Base-by-base conservation (phyloP, 2,888 invertebrate species). In the Tineola bisselliella region DNA sequence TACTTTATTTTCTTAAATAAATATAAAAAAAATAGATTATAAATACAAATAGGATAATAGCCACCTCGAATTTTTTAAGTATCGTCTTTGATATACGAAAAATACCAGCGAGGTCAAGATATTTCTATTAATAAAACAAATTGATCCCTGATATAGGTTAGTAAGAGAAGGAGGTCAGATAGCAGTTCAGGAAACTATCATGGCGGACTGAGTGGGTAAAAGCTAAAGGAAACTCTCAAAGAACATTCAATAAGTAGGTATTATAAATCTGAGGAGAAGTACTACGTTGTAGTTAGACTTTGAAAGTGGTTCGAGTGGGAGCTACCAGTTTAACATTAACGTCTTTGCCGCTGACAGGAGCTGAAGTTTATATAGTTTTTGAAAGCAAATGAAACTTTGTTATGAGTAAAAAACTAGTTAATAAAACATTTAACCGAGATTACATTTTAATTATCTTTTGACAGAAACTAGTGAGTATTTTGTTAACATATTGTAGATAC, bases 231-330 rank as follows among this genome's bases (percentile, higher is more conserved):
- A 48, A 48, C 48, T 48, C 6, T 48, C 17, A 48, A 13, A 15
- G 48, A 48, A 48, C 10, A 48, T 48, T 48, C 48, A 48, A 48
- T 48, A 48, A 48, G 48, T 48, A 48, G 48, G 48, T 48, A 17
- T 48, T 48, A 48, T 48, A 48, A 48, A 48, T 48, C 48, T 48
- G 5, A 17, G 15, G 17, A 13, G 48, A 48, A 48, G 48, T 48
- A 48, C 2, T 6, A 15, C 8, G 48, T 17, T 48, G 48, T 48
- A 48, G 48, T 48, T 48, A 10, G 48, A 48, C 48, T 48, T 17
- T 48, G 8, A 48, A 48, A 48, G 48, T 48, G 17, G 48, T 48
- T 48, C 48, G 10, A 48, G 48, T 48, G 48, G 48, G n/a, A 48
- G 48, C 15, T 48, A 48, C 48, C 17, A 48, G 15, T 48, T 48